phyloP scores from a whole-genome alignment of 1,140 invertebrate genomes.

The Acromyrmex heyeri region DNA sequence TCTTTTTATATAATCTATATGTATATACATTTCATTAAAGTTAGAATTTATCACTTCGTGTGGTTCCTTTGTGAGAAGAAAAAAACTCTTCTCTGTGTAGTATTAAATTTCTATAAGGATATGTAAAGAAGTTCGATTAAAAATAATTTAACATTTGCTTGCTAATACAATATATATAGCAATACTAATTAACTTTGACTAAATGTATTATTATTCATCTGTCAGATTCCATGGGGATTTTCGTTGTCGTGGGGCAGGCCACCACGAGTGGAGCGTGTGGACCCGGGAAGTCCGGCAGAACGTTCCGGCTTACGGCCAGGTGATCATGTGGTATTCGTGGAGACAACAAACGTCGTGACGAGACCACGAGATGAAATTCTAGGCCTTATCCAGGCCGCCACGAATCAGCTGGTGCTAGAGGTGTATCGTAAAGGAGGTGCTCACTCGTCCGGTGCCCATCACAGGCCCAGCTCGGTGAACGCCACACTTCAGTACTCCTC shows the following conservation, averaged over 20 bases:
- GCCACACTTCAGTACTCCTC: conserved; percentile 79
- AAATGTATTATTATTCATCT: conserved; percentile 2
- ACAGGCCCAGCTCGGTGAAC: conserved; percentile 81
- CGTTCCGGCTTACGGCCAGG: conserved; percentile 92
- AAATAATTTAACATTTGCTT: background rate
- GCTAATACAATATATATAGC: background rate
- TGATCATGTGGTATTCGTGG: conserved; percentile 95
- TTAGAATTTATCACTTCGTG: too few species aligned
- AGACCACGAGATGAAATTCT: conserved; percentile 93
- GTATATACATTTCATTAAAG: too few species aligned
- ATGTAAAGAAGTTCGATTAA: too few species aligned
- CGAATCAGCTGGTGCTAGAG: conserved; percentile 91
- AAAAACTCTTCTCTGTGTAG: too few species aligned
- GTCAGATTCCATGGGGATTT: conserved; percentile 88
- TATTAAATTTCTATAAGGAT: too few species aligned
- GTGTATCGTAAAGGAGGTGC: conserved; percentile 89
- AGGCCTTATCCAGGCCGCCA: conserved; percentile 92
- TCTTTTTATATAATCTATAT: too few species aligned
- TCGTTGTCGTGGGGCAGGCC: conserved; percentile 97
- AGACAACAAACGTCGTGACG: conserved; percentile 94
- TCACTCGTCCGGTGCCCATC: conserved; percentile 59
- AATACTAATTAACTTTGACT: background rate
- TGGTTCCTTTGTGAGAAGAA: too few species aligned
- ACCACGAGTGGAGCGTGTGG: conserved; percentile 94
- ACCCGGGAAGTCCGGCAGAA: conserved; percentile 93